phyloP scores from a whole-genome alignment of 2,797 vertebrate genomes.

The Amniataba percoides region DNA sequence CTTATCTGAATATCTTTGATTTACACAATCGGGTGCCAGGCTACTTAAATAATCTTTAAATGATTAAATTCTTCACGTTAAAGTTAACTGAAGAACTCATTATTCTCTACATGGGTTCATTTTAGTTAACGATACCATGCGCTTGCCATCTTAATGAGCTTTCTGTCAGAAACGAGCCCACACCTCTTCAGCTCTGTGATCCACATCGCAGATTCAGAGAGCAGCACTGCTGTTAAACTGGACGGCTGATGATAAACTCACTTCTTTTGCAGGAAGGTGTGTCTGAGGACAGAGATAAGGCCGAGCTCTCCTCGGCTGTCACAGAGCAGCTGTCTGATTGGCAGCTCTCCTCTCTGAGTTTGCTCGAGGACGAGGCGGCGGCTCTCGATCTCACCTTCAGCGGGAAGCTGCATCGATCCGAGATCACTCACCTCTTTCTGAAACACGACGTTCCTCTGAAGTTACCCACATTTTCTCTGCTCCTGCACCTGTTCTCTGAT shows the following conservation, averaged over 20 bases:
- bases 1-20: background rate
- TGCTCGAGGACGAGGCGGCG: constrained; percentile 64
- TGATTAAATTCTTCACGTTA: background rate
- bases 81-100: background rate
- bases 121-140: background rate
- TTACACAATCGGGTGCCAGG: background rate
- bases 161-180: background rate
- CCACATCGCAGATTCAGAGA: constrained; percentile 2
- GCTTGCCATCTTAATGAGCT: background rate
- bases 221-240: constrained; percentile 4
- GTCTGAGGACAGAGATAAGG: constrained; percentile 34
- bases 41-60: background rate
- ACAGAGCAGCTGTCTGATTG: constrained; percentile 58
- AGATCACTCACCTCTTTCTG: constrained; percentile 71
- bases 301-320: constrained; percentile 55
- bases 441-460: constrained; percentile 74
- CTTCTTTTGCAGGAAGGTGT: background rate
- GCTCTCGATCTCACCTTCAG: constrained; percentile 39
- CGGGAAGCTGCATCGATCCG: constrained; percentile 66
- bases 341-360: constrained; percentile 52
- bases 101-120: background rate
- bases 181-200: background rate
- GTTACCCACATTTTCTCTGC: constrained; percentile 71
- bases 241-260: background rate
- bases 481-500: constrained; percentile 73